Percentiles rank a stretch among this genome's conserved stretches.
Conservation (phyloP, 2,888 invertebrate species). For the Macrosoma leucophasiata region DNA sequence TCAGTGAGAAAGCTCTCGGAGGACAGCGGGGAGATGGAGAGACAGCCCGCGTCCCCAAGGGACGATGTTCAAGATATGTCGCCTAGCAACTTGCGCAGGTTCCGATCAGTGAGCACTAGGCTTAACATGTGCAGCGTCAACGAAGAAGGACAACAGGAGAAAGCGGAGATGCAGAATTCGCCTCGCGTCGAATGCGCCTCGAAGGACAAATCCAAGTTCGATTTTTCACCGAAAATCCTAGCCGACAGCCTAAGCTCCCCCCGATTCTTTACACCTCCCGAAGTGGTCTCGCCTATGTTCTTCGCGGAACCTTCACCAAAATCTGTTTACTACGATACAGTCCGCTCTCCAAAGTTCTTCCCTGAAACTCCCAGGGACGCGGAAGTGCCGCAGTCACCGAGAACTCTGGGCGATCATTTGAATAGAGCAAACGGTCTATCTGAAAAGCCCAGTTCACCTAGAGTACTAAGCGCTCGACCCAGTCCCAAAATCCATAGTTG, state of each 20-base stretch:
- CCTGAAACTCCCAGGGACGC: constrained; percentile 56
- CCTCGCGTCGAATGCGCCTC: constrained; percentile 60
- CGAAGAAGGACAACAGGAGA: constrained; percentile 53
- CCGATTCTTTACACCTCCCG: constrained; percentile 64
- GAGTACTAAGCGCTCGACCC: constrained; percentile 47
- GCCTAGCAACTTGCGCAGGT: constrained; percentile 51
- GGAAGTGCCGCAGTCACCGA: constrained; percentile 58
- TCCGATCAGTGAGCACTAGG: constrained; percentile 60
- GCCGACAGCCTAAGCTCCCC: constrained; percentile 58
- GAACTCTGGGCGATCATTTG: constrained; percentile 49
- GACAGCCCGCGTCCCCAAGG: constrained; percentile 34
- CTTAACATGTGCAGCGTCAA: constrained; percentile 58
- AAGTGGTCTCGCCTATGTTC: constrained; percentile 60
- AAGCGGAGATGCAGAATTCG: constrained; percentile 60
- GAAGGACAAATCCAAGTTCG: constrained; percentile 64
- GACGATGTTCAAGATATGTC: constrained; percentile 43
- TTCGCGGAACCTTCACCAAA: constrained; percentile 63
- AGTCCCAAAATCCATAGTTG: constrained; percentile 62
- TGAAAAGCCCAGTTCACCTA: constrained; percentile 45
- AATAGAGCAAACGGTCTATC: constrained; percentile 50
- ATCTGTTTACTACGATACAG: constrained; percentile 65
- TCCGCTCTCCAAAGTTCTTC: constrained; percentile 64
- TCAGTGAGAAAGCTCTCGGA: constrained; percentile 40
- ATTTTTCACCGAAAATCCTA: constrained; percentile 62
- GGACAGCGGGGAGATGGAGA: constrained; percentile 34